Conservation (phyloP, 2,888 invertebrate genomes). For the Vandiemenella viatica region DNA sequence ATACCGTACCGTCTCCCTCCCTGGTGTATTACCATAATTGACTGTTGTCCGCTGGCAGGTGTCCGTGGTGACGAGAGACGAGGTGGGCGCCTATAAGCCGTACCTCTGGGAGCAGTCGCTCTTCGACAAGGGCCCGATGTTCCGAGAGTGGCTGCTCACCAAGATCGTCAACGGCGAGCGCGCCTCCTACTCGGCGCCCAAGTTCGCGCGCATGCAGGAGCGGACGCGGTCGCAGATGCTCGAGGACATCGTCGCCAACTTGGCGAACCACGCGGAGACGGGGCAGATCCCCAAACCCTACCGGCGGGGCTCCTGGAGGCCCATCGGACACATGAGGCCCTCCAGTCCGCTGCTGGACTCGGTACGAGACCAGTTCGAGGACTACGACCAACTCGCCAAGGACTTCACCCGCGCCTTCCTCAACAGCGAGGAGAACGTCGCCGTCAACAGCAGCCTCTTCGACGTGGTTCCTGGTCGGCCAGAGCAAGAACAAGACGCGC, state of each 20-base stretch:
- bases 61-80: constrained; percentile 83
- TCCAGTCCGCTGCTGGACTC: constrained; percentile 84
- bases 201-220: constrained; percentile 90
- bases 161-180: constrained; percentile 89
- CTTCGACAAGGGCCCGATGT: constrained; percentile 89
- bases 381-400: constrained; percentile 84
- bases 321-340: constrained; percentile 87
- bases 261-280: constrained; percentile 87
- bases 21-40: too few relatives aligned
- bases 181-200: constrained; percentile 86
- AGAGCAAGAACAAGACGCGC: constrained; percentile 79
- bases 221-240: constrained; percentile 85
- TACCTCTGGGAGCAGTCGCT: constrained; percentile 91
- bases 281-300: constrained; percentile 93
- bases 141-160: constrained; percentile 84
- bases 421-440: constrained; percentile 63
- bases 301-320: constrained; percentile 78
- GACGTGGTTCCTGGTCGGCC: constrained; percentile 86
- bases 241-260: constrained; percentile 83
- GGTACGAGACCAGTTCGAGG: constrained; percentile 84
- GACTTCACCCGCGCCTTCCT: constrained; percentile 82
- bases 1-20: too few relatives aligned
- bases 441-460: constrained; percentile 67
- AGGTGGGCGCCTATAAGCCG: constrained; percentile 89
- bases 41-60: too few relatives aligned